phyloP scores from a whole-genome alignment of 2,888 invertebrate species.

The Strigamia transsilvanica region DNA sequence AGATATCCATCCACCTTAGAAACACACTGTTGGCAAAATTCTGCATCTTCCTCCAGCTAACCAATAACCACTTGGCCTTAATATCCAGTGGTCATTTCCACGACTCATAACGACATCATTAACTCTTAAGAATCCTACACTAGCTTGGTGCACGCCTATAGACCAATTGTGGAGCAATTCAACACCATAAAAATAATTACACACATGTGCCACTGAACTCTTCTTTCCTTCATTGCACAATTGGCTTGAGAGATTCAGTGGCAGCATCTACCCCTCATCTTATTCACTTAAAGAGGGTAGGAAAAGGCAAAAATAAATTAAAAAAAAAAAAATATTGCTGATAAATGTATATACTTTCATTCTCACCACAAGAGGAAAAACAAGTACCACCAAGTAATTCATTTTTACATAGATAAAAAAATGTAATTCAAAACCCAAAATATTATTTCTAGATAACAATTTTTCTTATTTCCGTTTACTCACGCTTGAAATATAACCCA shows the following conservation, averaged over 20 bases:
- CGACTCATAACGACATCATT: conserved; percentile 48
- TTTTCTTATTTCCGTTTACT: neutral
- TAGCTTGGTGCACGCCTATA: conserved; percentile 19
- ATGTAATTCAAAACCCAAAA: neutral
- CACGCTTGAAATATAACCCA: neutral
- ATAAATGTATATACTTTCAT: neutral
- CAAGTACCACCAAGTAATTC: neutral
- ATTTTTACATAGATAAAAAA: neutral
- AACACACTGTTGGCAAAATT: neutral
- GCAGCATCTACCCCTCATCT: neutral
- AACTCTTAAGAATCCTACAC: conserved; percentile 23
- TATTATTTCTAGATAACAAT: neutral
- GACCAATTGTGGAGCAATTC: conserved; percentile 47
- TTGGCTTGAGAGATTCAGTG: conserved; percentile 16
- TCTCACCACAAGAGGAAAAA: neutral
- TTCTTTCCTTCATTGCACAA: conserved; percentile 24
- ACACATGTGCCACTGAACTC: conserved; percentile 42
- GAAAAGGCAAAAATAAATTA: conserved; percentile 1
- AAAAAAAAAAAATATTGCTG: neutral
- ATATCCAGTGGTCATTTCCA: conserved; percentile 48
- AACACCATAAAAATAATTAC: conserved; percentile 47
- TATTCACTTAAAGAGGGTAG: neutral
- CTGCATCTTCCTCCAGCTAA: conserved; percentile 5
- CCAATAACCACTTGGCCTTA: conserved; percentile 45
- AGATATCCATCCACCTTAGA: neutral